Conservation (phyloP, 2,797 vertebrate genomes). For the Phataginus tetradactyla region DNA sequence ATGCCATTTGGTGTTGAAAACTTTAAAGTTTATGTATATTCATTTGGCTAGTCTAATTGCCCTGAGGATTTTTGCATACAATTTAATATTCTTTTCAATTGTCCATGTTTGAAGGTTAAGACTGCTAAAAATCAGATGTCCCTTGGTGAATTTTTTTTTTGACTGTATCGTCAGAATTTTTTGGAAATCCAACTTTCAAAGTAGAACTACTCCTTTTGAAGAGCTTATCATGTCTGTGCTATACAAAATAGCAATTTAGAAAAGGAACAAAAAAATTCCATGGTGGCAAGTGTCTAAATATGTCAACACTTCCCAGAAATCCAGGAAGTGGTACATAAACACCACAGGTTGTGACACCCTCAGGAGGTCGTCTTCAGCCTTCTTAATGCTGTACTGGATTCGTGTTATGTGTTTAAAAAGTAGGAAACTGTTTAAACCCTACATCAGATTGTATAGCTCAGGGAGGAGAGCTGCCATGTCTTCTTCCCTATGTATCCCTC, state of each 20-base stretch:
- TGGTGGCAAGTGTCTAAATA: not conserved
- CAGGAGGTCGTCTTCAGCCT: not conserved
- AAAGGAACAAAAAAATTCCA: not conserved
- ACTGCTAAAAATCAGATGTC: not conserved
- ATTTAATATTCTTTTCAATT: not conserved
- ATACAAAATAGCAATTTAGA: not conserved
- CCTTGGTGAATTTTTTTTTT: not conserved
- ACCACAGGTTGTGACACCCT: not conserved
- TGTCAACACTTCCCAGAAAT: not conserved
- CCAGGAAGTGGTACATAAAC: not conserved
- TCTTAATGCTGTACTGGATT: not conserved
- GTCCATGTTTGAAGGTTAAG: not conserved
- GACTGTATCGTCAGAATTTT: not conserved
- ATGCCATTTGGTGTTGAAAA: too few relatives aligned
- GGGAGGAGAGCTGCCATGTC: not conserved
- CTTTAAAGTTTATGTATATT: too few relatives aligned
- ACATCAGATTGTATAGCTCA: not conserved
- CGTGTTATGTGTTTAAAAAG: not conserved
- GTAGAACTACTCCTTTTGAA: not conserved
- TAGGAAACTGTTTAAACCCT: not conserved
- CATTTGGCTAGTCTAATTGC: not conserved
- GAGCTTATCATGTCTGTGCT: not conserved
- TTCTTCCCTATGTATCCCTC: not conserved
- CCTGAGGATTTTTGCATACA: constrained; percentile 51
- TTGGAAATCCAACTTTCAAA: not conserved